phyloP scores from a whole-genome alignment of 2,888 invertebrate genomes.

The Nomada ruficornis region DNA sequence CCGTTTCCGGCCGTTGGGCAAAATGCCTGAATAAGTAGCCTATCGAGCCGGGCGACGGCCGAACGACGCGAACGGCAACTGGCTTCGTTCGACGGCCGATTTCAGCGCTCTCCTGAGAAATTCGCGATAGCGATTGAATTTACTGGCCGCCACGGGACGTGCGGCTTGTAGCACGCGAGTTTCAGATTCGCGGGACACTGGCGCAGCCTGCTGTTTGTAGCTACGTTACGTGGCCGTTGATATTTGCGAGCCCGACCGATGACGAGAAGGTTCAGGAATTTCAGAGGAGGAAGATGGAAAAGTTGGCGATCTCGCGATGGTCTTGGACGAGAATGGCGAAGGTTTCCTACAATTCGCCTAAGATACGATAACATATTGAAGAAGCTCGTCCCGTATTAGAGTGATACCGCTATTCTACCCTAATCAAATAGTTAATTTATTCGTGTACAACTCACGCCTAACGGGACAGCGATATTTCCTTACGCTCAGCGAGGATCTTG shows the following conservation, averaged over 20 bases:
- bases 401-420: too few relatives aligned
- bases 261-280: background rate
- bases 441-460: too few relatives aligned
- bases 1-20: constrained; percentile 62
- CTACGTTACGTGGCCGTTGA: background rate
- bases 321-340: too few relatives aligned
- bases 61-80: background rate
- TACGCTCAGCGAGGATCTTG: constrained; percentile 43
- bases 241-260: background rate
- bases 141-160: constrained; percentile 14
- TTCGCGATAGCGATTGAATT: constrained; percentile 36
- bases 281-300: background rate
- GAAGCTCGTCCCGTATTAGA: too few relatives aligned
- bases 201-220: background rate
- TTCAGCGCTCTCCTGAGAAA: constrained; percentile 10
- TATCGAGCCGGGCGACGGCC: constrained; percentile 17
- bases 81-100: background rate
- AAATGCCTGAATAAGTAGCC: constrained; percentile 63
- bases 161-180: background rate
- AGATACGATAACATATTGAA: background rate
- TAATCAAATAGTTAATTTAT: too few relatives aligned
- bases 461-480: too few relatives aligned
- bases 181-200: background rate
- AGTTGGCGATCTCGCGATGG: background rate
- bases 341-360: background rate